phyloP scores from a whole-genome alignment of 2,113 vertebrate genomes.

The Seriola quinqueradiata region DNA sequence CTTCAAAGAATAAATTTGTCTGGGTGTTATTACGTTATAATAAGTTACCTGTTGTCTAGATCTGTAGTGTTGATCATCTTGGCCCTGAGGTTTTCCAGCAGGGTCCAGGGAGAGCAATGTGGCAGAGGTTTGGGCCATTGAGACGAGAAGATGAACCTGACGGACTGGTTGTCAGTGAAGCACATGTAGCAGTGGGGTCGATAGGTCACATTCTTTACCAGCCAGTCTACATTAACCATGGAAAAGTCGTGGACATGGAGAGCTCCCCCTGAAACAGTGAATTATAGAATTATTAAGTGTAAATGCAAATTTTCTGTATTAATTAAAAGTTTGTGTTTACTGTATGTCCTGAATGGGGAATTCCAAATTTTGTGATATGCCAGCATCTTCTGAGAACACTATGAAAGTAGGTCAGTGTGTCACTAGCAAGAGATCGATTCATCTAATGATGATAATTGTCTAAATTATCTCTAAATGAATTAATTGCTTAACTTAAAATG shows the following conservation, averaged over 20 bases:
- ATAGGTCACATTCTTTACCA: constrained; percentile 92
- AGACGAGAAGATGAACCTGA: constrained; percentile 87
- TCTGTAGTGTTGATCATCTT: constrained; percentile 75
- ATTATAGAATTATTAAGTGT: neutral
- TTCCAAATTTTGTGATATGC: neutral
- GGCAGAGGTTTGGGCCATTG: constrained; percentile 61
- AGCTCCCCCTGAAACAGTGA: constrained; percentile 85
- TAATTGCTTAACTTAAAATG: neutral
- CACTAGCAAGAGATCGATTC: neutral
- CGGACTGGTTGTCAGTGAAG: constrained; percentile 64
- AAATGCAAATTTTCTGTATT: neutral
- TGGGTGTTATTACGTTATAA: too few relatives aligned
- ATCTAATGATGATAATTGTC: neutral
- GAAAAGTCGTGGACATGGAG: constrained; percentile 90
- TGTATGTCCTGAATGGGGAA: neutral
- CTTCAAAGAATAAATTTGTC: too few relatives aligned
- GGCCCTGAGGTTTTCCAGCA: constrained; percentile 85
- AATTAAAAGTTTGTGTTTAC: too few relatives aligned
- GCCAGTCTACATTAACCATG: constrained; percentile 87
- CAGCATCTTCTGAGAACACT: neutral
- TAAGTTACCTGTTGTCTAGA: constrained; percentile 87
- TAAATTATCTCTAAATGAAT: neutral
- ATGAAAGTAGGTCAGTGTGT: neutral
- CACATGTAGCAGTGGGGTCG: constrained; percentile 91
- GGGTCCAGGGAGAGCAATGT: constrained; percentile 85